Base-by-base conservation (phyloP, 2,888 invertebrate genomes). In the Thymelicus sylvestris region DNA sequence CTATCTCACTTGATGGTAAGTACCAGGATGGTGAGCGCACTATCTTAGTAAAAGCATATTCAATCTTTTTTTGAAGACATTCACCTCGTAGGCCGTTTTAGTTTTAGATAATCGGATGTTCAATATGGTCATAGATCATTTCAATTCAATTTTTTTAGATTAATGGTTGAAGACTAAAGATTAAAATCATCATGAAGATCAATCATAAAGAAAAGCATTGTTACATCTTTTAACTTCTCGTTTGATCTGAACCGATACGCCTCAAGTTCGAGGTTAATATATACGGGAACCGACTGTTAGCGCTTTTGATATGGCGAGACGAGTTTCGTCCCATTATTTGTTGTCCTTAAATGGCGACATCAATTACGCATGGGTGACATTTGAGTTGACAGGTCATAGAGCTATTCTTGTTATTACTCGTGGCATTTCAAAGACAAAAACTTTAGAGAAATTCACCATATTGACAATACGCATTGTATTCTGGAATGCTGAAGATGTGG, bases 341-440 rank as follows among this genome's bases (percentile, higher is more conserved):
- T 71, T 74, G 65, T 74, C 81, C 79, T 38, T 79, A 81, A 73
- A 85, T 73, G 83, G 83, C 67, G 44, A 64, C 73, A 77, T 80
- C 78, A 76, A 81, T 83, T 81, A 82, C 70, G 74, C 59, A 47
- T 73, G 73, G 73, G 76, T 81, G 82, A 81, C 80, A 83, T 83
- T 83, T 81, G 70, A 75, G 74, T 55, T 75, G 76, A 79, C 77
- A 80, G 76, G 77, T 76, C 76, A 76, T 65, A 65, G 50, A 65
- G 50, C 15, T 60, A 65, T 65, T 69, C 52, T 63, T 63, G 63
- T 59, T 64, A 59, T 57, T 63, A 39, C 38, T 59, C 6, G 38
- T 59, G 13, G 44, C 39, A 64, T 48, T 64, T 10, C 41, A 24
- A 64, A 41, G 59, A 47, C 44, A 39, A 39, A 48, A 67, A 67